Conservation (phyloP, 2,888 invertebrate species). For the Conistra vaccinii region DNA sequence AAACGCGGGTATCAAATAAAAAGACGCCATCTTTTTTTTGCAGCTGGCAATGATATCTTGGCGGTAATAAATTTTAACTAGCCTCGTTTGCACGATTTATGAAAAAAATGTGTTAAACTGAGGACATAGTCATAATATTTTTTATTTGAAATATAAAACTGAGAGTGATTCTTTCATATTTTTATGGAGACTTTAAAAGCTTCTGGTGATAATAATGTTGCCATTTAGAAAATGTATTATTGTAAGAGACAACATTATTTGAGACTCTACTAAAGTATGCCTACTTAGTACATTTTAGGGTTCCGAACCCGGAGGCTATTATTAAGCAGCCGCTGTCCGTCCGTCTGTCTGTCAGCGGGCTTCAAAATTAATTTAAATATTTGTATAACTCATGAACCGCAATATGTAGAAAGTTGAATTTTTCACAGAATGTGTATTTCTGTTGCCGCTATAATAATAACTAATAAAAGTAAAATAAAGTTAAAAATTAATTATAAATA, state of each 20-base stretch:
- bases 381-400: no score
- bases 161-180: constrained; percentile 31
- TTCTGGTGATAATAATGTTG: constrained; percentile 18
- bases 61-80: constrained; percentile 43
- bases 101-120: constrained; percentile 34
- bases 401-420: no score
- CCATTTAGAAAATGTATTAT: constrained; percentile 19
- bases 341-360: no score
- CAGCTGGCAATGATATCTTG: constrained; percentile 48
- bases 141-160: constrained; percentile 58
- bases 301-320: no score
- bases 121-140: constrained; percentile 37
- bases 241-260: not conserved
- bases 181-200: constrained; percentile 40
- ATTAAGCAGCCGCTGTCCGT: no score
- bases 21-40: constrained; percentile 34
- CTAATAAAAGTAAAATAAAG: no score
- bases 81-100: constrained; percentile 45
- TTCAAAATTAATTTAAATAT: no score
- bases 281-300: not conserved
- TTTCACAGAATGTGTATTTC: no score
- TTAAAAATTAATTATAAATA: no score
- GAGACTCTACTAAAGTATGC: not conserved
- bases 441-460: no score
- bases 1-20: constrained; percentile 31